phyloP scores from a whole-genome alignment of 2,888 invertebrate genomes.

The Drosophila paramelanica region DNA sequence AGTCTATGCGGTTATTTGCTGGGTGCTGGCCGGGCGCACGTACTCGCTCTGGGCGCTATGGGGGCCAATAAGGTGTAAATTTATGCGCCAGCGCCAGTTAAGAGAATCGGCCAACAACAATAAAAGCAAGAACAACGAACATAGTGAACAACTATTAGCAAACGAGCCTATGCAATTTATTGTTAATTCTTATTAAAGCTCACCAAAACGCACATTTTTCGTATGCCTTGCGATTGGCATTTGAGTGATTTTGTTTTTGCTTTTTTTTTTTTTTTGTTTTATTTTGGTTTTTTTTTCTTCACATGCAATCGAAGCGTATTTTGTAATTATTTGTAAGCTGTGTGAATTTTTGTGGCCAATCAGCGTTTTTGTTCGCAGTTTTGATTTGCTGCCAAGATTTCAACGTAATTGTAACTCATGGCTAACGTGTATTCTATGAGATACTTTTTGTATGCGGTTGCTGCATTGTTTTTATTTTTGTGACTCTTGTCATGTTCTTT shows the following conservation, averaged over 20 bases:
- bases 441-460: constrained; percentile 44
- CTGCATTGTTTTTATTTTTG: constrained; percentile 23
- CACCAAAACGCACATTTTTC: constrained; percentile 68
- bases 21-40: constrained; percentile 45
- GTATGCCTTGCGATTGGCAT: constrained; percentile 64
- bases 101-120: constrained; percentile 40
- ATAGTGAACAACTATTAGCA: constrained; percentile 51
- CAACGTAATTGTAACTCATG: constrained; percentile 77
- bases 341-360: constrained; percentile 81
- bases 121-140: constrained; percentile 38
- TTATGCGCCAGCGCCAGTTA: constrained; percentile 66
- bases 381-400: constrained; percentile 77
- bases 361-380: constrained; percentile 80
- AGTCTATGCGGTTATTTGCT: constrained; percentile 7
- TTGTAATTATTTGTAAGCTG: constrained; percentile 77
- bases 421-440: constrained; percentile 80
- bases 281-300: constrained; percentile 33
- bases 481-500: constrained; percentile 58
- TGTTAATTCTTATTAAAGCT: constrained; percentile 68
- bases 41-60: constrained; percentile 76
- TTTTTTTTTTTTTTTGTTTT: constrained; percentile 15
- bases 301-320: constrained; percentile 47
- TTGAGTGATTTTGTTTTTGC: constrained; percentile 22
- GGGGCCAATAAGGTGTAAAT: constrained; percentile 85
- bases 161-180: constrained; percentile 74